Percentiles rank a stretch among this genome's conserved stretches.
Evolutionary conservation across 2,797 vertebrate species (phyloP).

Genomic region (Sebastes cheni): DNA sequence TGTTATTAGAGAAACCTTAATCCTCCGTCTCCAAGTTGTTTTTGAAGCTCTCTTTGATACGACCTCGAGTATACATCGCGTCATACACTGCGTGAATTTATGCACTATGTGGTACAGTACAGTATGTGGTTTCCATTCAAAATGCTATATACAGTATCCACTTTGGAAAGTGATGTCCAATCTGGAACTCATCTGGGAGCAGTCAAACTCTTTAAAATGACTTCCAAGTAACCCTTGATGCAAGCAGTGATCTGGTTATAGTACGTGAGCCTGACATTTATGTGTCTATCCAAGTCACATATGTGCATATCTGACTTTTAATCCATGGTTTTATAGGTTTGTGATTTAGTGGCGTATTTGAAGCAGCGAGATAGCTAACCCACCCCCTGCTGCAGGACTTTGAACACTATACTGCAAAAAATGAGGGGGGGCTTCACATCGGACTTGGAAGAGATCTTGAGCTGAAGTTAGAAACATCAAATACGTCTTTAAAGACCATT

Average conservation of each 20-base stretch:
- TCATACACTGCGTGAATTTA: conserved; percentile 5
- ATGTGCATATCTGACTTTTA: conserved; percentile 15
- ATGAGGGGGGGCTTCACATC: conserved; percentile 38
- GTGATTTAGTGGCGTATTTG: conserved; percentile 11
- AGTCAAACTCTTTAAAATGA: conserved; percentile 7
- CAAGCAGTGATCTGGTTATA: conserved; percentile 16
- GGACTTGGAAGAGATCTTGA: conserved; percentile 48
- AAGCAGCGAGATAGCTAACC: conserved; percentile 9
- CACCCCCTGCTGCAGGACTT: not conserved
- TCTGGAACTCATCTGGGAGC: conserved; percentile 47
- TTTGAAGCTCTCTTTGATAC: not conserved
- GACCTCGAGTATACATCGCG: not conserved
- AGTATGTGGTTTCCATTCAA: conserved; percentile 28
- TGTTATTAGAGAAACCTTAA: not conserved
- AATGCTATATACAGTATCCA: conserved; percentile 11
- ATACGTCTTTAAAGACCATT: conserved; percentile 29
- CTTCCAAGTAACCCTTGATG: not conserved
- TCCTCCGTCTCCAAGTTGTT: not conserved
- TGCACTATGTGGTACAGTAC: not conserved
- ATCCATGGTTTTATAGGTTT: conserved; percentile 24
- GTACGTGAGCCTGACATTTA: not conserved
- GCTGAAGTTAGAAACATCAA: conserved; percentile 45
- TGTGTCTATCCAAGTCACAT: conserved; percentile 21
- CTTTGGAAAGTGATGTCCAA: conserved; percentile 20
- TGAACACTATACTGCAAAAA: conserved; percentile 46